phyloP scores from a whole-genome alignment of 2,888 invertebrate species.

The Drosophila melanosoma region DNA sequence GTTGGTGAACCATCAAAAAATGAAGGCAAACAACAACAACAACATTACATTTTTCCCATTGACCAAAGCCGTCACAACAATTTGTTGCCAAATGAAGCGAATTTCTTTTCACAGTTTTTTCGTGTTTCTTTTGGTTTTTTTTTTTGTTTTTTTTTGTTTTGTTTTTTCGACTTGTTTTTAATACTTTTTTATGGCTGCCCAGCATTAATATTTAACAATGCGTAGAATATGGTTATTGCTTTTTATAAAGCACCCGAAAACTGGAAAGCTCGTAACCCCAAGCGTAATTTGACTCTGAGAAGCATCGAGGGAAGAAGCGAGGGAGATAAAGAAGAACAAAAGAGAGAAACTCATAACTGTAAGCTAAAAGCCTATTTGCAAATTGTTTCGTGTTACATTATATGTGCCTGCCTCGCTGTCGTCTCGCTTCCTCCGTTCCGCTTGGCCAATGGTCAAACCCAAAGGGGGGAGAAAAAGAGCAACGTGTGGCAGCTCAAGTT shows the following conservation, averaged over 20 bases:
- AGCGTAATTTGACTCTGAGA: slow-evolving; percentile 8
- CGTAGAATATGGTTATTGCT: slow-evolving; percentile 61
- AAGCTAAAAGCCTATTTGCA: slow-evolving; percentile 70
- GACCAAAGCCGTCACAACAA: slow-evolving; percentile 70
- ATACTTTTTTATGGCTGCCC: slow-evolving; percentile 51
- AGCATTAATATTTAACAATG: slow-evolving; percentile 64
- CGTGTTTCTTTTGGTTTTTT: slow-evolving; percentile 2
- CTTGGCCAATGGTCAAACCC: slow-evolving; percentile 38
- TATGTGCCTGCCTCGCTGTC: neutral
- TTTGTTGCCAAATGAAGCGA: slow-evolving; percentile 77
- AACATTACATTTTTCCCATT: slow-evolving; percentile 48
- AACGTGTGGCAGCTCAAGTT: slow-evolving; percentile 6
- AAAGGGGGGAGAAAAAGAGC: neutral
- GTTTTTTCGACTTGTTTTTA: slow-evolving; percentile 32
- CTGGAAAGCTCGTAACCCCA: slow-evolving; percentile 3
- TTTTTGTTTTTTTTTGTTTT: neutral
- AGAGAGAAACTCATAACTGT: slow-evolving; percentile 34
- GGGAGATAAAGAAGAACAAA: slow-evolving; percentile 2
- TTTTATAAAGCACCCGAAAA: slow-evolving; percentile 37
- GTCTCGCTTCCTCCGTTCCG: slow-evolving; percentile 18
- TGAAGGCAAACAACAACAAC: slow-evolving; percentile 27
- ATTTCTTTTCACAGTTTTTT: slow-evolving; percentile 56
- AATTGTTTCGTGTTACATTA: slow-evolving; percentile 69
- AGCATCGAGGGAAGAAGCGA: neutral
- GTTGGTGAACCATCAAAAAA: slow-evolving; percentile 71